These are phyloP conservation scores for Apis mellifera DNA, from an alignment of 1,140 invertebrate genomes.

Conservation along the genomic window Amel_HAv3.1 CM009933.2:9176501-9177000, in stretches of 20 bases:
- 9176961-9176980: too few relatives aligned
- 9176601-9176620: neutral
- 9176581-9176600: neutral
- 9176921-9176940: neutral
- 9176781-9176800: slow-evolving; percentile 3
- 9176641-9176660: neutral
- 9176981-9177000: too few relatives aligned
- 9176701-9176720: neutral
- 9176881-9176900: neutral
- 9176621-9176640: too few relatives aligned
- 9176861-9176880: neutral
- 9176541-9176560: neutral
- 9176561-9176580: neutral
- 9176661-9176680: neutral
- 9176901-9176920: neutral
- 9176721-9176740: neutral
- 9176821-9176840: neutral
- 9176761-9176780: neutral
- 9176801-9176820: neutral
- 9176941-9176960: neutral
- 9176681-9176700: neutral
- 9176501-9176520: neutral
- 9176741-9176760: neutral
- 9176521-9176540: neutral
- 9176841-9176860: neutral